Conservation (phyloP, 2,888 invertebrate species). For the Cotesia congregata region DNA sequence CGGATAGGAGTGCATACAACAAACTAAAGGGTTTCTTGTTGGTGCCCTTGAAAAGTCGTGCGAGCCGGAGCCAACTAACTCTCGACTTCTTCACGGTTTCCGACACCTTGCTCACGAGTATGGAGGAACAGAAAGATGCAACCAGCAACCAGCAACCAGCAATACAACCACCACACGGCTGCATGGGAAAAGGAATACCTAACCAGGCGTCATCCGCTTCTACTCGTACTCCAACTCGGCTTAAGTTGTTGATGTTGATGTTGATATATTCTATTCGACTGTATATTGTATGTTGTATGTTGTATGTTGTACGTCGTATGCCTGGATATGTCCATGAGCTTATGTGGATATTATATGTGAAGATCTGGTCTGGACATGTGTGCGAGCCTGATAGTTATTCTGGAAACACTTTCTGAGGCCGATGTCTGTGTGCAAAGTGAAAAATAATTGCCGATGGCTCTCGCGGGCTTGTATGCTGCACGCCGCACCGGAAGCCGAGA, state of each 20-base stretch:
- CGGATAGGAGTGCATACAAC: constrained; percentile 51
- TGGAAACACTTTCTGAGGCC: constrained; percentile 23
- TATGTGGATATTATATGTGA: no score
- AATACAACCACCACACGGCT: constrained; percentile 7
- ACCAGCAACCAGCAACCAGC: neutral
- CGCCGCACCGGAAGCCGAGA: constrained; percentile 36
- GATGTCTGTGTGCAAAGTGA: constrained; percentile 36
- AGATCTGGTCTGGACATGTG: no score
- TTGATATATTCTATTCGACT: constrained; percentile 27
- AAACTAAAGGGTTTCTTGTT: constrained; percentile 46
- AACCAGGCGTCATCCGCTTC: constrained; percentile 30
- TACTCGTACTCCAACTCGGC: neutral
- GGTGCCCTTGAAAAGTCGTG: constrained; percentile 62
- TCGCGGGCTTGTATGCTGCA: constrained; percentile 19
- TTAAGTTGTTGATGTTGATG: constrained; percentile 5
- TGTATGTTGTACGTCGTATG: no score
- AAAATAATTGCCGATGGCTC: constrained; percentile 45
- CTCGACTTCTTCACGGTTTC: constrained; percentile 58
- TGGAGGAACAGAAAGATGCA: neutral
- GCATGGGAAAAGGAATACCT: constrained; percentile 19
- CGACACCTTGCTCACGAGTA: constrained; percentile 48
- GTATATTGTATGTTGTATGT: no score
- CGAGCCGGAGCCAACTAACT: constrained; percentile 43
- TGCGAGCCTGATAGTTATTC: no score
- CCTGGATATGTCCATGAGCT: no score